Base-by-base conservation (phyloP, 2,113 vertebrate genomes). In the Phyllostomus hastatus region DNA sequence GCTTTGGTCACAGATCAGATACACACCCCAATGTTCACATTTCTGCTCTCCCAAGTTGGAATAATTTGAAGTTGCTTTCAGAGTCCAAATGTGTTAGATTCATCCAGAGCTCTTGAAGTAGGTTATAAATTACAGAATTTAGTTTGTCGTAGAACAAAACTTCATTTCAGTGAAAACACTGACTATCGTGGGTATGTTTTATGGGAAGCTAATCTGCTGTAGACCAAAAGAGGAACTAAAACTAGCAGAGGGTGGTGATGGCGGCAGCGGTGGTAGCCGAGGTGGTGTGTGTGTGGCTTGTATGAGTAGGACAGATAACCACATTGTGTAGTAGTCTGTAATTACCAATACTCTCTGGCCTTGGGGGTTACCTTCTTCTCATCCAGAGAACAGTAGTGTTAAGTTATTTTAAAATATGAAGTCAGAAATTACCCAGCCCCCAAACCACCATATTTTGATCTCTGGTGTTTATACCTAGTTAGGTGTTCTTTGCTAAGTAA, bases 1-100 rank as follows among this genome's bases (percentile, higher is more conserved):
- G 80, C 64, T 95, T 98, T 97, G 95, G 97, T 95, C 80, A 81
- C 93, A 97, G 83, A 97, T 96, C 94, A 96, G 80, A 84, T 96
- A 95, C 14, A 38, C 26, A 88, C 59, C 86, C 92, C 86, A 59
- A 5, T 31, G 88, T 1, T 31, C 84, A 86, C 35, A 70, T 95
- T 94, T 85, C 41, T 83, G n/a, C 38, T 83, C 88, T 94, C 43
- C 70, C 88, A 95, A 94, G 28, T 54, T 97, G 0, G 28, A 96
- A 90, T 64, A 90, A 88, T 69, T 69, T 88, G 88, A 97, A 93
- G 95, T 95, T 38, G 50, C 54, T 96, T 97, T 97, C 90, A 90
- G 94, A 94, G 76, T 96, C 84, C 90, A 97, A 95, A 83, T 94
- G 46, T 87, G 91, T 35, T 14, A 76, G 73, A 94, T 10, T 97